These are phyloP conservation scores for Polypedilum pembai DNA, from an alignment of 1,140 invertebrate genomes.

Conservation along the genomic window DNA sequence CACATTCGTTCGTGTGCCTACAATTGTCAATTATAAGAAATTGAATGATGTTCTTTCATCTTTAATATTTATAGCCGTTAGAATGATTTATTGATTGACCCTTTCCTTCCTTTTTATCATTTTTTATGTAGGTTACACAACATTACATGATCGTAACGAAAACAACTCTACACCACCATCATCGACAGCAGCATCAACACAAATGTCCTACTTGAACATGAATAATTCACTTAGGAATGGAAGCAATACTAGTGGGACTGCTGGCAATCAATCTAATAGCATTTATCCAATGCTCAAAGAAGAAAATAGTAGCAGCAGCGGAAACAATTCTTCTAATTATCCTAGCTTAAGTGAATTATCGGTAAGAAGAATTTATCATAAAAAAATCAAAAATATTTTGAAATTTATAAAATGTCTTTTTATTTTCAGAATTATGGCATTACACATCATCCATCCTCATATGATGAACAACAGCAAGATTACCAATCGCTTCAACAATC, in stretches of 20 bases:
- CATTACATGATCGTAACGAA: slow-evolving; percentile 34
- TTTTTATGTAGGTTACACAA: slow-evolving; percentile 33
- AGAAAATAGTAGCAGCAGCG: slow-evolving; percentile 24
- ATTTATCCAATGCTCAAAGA: slow-evolving; percentile 22
- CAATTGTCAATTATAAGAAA: slow-evolving; percentile 24
- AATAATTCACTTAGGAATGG: slow-evolving; percentile 22
- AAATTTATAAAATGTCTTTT: slow-evolving; percentile 27
- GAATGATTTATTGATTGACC: slow-evolving; percentile 23
- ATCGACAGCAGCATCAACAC: slow-evolving; percentile 29
- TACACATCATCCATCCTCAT: slow-evolving; percentile 30
- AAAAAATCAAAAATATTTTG: too few relatives aligned
- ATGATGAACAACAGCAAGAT: slow-evolving; percentile 47
- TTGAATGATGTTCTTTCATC: not conserved
- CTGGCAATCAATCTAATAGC: slow-evolving; percentile 6
- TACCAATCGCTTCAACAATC: slow-evolving; percentile 60
- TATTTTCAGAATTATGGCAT: slow-evolving; percentile 28
- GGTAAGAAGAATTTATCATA: not conserved
- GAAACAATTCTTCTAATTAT: slow-evolving; percentile 26
- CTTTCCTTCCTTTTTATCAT: slow-evolving; percentile 26
- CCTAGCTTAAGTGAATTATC: slow-evolving; percentile 27
- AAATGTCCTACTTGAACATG: slow-evolving; percentile 25
- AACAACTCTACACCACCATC: slow-evolving; percentile 32
- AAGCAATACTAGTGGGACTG: not conserved
- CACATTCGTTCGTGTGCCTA: not conserved
- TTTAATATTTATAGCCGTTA: slow-evolving; percentile 6